Conservation (phyloP, 2,797 vertebrate genomes). For the Eulemur rubriventer region DNA sequence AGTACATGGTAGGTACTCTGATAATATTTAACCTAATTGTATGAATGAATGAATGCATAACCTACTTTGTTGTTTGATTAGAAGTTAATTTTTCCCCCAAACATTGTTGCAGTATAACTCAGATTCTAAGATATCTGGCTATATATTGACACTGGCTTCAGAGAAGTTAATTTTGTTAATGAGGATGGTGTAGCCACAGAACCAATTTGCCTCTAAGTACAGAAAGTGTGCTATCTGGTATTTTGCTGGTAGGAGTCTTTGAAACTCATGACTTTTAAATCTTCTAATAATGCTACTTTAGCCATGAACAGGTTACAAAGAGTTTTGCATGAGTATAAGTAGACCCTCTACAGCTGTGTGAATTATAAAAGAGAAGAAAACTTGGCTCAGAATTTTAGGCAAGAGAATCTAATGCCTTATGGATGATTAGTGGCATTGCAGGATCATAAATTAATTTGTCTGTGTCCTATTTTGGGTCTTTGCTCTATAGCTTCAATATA, state of each 20-base stretch:
- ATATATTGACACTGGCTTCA: background rate
- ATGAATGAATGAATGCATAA: background rate
- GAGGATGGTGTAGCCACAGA: background rate
- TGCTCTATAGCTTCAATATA: background rate
- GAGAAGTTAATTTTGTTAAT: background rate
- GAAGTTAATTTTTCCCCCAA: background rate
- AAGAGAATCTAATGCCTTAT: background rate
- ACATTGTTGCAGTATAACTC: background rate
- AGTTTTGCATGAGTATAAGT: background rate
- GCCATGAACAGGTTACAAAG: background rate
- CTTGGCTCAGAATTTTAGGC: background rate
- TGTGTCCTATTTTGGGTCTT: background rate
- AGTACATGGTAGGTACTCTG: background rate
- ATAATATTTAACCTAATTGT: background rate
- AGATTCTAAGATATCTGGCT: background rate
- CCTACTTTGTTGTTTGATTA: background rate
- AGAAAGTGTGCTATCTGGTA: background rate
- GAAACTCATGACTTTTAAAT: background rate
- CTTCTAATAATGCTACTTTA: background rate
- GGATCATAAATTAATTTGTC: background rate
- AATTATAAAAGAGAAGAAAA: background rate
- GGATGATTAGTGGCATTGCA: background rate
- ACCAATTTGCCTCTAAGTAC: background rate
- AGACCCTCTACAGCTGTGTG: background rate
- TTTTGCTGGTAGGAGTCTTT: slow-evolving; percentile 11